Evolutionary conservation across 2,888 invertebrate species (phyloP), one percentile per base, ranked within the genome.

Genomic region (Phaedon cochleariae): DNA sequence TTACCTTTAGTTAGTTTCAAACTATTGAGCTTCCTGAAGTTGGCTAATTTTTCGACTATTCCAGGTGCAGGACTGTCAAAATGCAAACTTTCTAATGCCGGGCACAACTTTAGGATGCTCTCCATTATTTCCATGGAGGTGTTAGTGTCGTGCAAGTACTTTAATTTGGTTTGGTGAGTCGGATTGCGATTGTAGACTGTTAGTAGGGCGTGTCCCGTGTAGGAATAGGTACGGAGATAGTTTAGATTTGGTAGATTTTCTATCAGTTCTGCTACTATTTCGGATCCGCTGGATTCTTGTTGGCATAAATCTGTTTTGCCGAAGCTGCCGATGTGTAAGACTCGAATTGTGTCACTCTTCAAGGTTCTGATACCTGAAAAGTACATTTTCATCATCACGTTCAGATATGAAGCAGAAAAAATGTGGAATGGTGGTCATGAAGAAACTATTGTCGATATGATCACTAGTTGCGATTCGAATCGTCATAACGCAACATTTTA

Each of bases 281-380:
- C 88, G 22, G 63, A 67, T 45, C 77, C 76, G 46, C 73, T 75
- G 0, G 29, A 54, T 26, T 77, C 73, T 53, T 73, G 62, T 70
- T 89, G 88, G 74, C 90, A 90, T 59, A 91, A 86, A 73, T 89
- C 88, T 79, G 88, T 87, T 76, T 91, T 91, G 0, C 91, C 91
- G 65, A 88, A 90, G 85, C 88, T 88, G 48, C 91, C 91, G 71
- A 91, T 88, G 76, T 90, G 89, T 52, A 91, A 84, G 6, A 69
- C 68, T 37, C 66, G 62, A 41, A 91, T 77, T 57, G 85, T 85
- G 46, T 87, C 85, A 12, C 87, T 85, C 66, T 86, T 82, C 78
- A 91, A 84, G 1, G 85, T 84, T 62, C 86, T 87, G 2, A 65
- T 63, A 31, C 65, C 68, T 26, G 62, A 26, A 17, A 51, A 26